phyloP scores from a whole-genome alignment of 2,797 vertebrate species.

The Buceros bicornis region DNA sequence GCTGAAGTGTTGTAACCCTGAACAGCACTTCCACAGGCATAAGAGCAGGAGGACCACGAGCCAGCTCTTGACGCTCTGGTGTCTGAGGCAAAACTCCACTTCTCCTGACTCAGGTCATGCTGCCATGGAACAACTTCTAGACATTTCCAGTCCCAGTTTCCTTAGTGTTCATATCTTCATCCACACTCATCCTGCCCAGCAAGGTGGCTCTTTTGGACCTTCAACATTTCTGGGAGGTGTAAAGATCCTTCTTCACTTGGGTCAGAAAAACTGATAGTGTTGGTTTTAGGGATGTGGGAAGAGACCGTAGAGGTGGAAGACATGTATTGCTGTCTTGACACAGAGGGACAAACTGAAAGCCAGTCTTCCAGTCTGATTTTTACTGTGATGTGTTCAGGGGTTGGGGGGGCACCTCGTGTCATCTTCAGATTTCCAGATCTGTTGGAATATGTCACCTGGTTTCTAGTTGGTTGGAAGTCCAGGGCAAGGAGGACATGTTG shows the following conservation, averaged over 20 bases:
- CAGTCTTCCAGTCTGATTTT: not conserved
- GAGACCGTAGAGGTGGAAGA: not conserved
- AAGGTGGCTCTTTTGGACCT: not conserved
- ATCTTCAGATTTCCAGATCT: not conserved
- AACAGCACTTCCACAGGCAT: not conserved
- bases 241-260: not conserved
- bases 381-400: not conserved
- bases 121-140: not conserved
- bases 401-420: not conserved
- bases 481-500: not conserved
- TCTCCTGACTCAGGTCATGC: not conserved
- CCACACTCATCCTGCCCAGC: not conserved
- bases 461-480: not conserved
- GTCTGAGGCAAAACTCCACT: not conserved
- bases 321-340: not conserved
- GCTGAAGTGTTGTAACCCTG: not conserved
- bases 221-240: not conserved
- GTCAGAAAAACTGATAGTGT: not conserved
- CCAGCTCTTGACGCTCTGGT: not conserved
- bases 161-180: not conserved
- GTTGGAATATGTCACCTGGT: not conserved
- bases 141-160: not conserved
- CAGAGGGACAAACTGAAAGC: not conserved
- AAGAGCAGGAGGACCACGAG: not conserved
- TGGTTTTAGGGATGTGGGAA: not conserved